Evolutionary conservation across 1,140 invertebrate species (phyloP).

Genomic region (Neotoxoptera formosana): DNA sequence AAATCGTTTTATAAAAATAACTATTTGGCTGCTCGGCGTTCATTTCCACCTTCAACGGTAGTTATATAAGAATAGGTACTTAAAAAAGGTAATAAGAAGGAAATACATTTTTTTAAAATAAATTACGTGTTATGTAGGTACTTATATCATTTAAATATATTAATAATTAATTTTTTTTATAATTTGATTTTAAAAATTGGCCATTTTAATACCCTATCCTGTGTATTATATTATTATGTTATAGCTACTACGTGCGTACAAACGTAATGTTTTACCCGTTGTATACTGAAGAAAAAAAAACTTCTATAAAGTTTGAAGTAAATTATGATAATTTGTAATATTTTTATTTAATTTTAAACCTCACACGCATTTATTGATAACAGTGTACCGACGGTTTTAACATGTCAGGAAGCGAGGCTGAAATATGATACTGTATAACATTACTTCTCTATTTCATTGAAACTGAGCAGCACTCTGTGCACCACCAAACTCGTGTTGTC

Average conservation of each 20-base stretch:
- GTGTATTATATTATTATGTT: neutral
- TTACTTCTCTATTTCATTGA: neutral
- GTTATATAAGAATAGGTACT: neutral
- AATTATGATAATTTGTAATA: neutral
- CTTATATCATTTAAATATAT: neutral
- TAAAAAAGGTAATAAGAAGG: neutral
- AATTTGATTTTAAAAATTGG: neutral
- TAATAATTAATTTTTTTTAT: too few species aligned
- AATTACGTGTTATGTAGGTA: neutral
- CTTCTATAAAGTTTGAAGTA: neutral
- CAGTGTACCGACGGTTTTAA: neutral
- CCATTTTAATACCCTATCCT: neutral
- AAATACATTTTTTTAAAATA: too few species aligned
- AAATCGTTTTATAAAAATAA: neutral
- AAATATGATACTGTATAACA: slow-evolving; percentile 17
- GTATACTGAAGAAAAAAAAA: too few species aligned
- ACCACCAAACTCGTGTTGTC: neutral
- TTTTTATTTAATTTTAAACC: neutral
- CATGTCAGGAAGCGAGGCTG: neutral
- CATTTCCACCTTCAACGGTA: neutral
- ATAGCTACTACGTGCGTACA: too few species aligned
- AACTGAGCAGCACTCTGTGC: neutral
- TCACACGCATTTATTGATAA: neutral
- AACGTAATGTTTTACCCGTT: too few species aligned
- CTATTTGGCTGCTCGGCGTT: neutral